Base-by-base conservation (phyloP, 2,113 vertebrate species). In the Blennius ocellaris region DNA sequence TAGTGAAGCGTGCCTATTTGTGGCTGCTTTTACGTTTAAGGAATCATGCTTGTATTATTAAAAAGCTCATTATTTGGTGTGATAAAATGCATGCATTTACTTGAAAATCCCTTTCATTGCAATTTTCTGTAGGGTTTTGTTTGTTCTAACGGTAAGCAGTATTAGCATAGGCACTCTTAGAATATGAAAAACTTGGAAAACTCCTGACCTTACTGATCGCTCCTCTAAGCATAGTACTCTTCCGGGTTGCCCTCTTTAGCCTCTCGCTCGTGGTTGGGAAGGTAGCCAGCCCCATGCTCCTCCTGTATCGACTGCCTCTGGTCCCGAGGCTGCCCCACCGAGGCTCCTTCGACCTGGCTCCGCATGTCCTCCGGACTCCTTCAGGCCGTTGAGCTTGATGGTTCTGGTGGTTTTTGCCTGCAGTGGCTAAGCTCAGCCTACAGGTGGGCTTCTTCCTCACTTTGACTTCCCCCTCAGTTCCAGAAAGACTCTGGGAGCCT, bases 401-500 rank as follows among this genome's bases (percentile, higher is more conserved):
- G 10, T 93, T 88, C 0, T 84, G 86, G 7, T 88, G 93, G 74
- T 85, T 89, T 75, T 94, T 95, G 41, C 86, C 82, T 0, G 85
- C 55, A 53, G 79, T 71, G 64, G 62, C 68, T 40, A 83, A 51
- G 5, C 57, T 14, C 21, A 81, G 55, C 76, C 87, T 89, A 60
- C 87, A 91, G 73, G 87, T 89, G 70, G 87, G 66, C 69, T 94
- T 95, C 80, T 90, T 94, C 76, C 94, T 96, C 78, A 99, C 93
- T 93, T 99, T 99, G 86, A 99, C 97, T 62, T 97, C 96, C 0
- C 95, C 94, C 56, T 97, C 97, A 0, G 81, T 59, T 56, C 84
- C 84, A 52, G 87, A 86, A 21, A 83, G 76, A 78, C 81, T 80
- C 50, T 87, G 95, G 50, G 95, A 93, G 9, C 97, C 97, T 99